Percentiles rank a stretch among this genome's conserved stretches.
Conservation (phyloP, 2,113 vertebrate species). For the Eretmochelys imbricata region DNA sequence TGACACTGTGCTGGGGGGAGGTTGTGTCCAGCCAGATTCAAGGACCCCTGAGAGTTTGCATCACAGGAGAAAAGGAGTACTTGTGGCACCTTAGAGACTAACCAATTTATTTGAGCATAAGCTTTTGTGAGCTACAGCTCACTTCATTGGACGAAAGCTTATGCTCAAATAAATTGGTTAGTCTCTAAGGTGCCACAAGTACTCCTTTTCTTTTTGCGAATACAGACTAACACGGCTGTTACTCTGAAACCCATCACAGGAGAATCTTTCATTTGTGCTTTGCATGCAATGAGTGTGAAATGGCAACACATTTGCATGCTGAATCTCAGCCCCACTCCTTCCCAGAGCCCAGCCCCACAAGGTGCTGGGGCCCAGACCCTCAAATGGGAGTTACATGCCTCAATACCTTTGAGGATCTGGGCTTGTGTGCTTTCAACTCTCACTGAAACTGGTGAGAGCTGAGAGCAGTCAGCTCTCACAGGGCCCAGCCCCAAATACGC, state of each 20-base stretch:
- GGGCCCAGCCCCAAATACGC: background rate
- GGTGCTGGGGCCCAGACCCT: background rate
- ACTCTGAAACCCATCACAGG: background rate
- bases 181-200: too few relatives aligned
- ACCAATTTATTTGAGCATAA: too few relatives aligned
- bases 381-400: background rate
- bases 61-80: background rate
- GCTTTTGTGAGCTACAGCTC: too few relatives aligned
- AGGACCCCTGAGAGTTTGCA: background rate
- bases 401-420: too few relatives aligned
- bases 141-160: too few relatives aligned
- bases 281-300: background rate
- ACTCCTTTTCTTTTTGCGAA: too few relatives aligned
- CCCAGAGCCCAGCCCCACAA: background rate
- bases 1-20: background rate
- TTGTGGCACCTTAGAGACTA: too few relatives aligned
- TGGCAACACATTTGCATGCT: background rate
- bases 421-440: background rate
- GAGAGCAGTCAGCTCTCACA: background rate
- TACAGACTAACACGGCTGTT: too few relatives aligned
- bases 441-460: background rate
- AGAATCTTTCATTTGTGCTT: background rate
- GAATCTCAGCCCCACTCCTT: rapidly evolving
- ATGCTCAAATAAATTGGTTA: too few relatives aligned
- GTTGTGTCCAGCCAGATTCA: background rate